Conservation (phyloP, 2,888 invertebrate genomes). For the Stenichneumon culpator region DNA sequence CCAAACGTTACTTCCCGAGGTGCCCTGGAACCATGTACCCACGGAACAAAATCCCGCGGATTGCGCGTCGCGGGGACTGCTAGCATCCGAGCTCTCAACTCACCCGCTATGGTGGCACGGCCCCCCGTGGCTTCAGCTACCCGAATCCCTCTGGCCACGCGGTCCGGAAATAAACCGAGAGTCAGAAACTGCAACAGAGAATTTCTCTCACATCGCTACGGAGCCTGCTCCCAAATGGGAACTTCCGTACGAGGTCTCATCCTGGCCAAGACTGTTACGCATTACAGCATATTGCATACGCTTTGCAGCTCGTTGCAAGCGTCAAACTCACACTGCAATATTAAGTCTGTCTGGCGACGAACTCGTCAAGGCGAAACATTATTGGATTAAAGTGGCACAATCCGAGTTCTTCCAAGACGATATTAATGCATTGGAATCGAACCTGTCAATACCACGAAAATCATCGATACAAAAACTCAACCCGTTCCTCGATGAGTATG, state of each 20-base stretch:
- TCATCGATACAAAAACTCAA: too few relatives aligned
- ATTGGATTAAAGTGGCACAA: slow-evolving; percentile 20
- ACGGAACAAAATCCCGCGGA: too few relatives aligned
- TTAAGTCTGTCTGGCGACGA: slow-evolving; percentile 13
- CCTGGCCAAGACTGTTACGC: slow-evolving; percentile 35
- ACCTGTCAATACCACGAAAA: too few relatives aligned
- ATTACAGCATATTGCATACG: slow-evolving; percentile 38
- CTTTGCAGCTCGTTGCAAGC: not conserved
- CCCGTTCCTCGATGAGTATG: too few relatives aligned
- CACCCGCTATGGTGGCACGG: slow-evolving; percentile 69
- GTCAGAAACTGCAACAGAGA: not conserved
- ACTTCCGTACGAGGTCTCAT: slow-evolving; percentile 44
- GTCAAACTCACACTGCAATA: not conserved
- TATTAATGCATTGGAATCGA: too few relatives aligned
- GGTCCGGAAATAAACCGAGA: not conserved
- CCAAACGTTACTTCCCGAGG: too few relatives aligned
- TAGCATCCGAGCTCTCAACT: slow-evolving; percentile 56
- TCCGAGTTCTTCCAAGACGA: too few relatives aligned
- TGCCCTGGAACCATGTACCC: too few relatives aligned
- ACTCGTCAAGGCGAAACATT: slow-evolving; percentile 12
- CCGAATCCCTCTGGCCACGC: not conserved
- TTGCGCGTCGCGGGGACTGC: slow-evolving; percentile 75
- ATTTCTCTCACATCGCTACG: slow-evolving; percentile 54
- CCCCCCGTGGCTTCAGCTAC: slow-evolving; percentile 61
- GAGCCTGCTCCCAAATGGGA: slow-evolving; percentile 44